Evolutionary conservation across 1,140 invertebrate genomes (phyloP), one percentile per base, ranked within the genome.

Genomic region (Samia ricini): DNA sequence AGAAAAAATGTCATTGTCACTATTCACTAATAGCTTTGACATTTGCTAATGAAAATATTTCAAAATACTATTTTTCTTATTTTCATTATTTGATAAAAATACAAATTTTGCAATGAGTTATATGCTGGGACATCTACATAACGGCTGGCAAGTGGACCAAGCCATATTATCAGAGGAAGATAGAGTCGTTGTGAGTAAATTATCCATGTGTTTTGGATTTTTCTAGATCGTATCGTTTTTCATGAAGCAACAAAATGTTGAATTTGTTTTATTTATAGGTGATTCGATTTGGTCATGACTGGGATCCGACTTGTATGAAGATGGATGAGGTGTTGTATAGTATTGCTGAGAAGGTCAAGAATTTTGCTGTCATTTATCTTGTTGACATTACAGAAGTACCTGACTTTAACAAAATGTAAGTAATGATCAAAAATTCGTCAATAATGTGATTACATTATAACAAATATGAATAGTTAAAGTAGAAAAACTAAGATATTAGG

Each of bases 271-370:
- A 51, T 50, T 21, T 64, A 33, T 65, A 89, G 96, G 95, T 99
- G 0, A 98, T 99, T 64, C 92, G 98, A 63, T 99, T 99, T 92
- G 99, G 99, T 0, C 98, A 99, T 79, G 99, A 99, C 93, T 99
- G 98, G 98, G 99, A 99, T 83, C 98, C 99, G 6, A 98, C 98
- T 18, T 99, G 99, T 89, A 99, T 99, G 99, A 98, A 99, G 92
- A 99, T 99, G 98, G 99, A 99, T 83, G 99, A 99, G 92, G 97
- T 98, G 0, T 91, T 99, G 1, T 99, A 99, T 89, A 98, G 97
- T 81, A 99, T 99, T 73, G 98, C 98, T 0, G 98, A 99, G 83
- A 99, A 99, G 92, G 98, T 99, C 0, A 98, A 97, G 81, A 98
- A 99, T 81, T 99, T 99, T 93, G 98, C 98, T 1, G 97, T 99